Base-by-base conservation (phyloP, 2,797 vertebrate genomes). In the Linurgus olivaceus region DNA sequence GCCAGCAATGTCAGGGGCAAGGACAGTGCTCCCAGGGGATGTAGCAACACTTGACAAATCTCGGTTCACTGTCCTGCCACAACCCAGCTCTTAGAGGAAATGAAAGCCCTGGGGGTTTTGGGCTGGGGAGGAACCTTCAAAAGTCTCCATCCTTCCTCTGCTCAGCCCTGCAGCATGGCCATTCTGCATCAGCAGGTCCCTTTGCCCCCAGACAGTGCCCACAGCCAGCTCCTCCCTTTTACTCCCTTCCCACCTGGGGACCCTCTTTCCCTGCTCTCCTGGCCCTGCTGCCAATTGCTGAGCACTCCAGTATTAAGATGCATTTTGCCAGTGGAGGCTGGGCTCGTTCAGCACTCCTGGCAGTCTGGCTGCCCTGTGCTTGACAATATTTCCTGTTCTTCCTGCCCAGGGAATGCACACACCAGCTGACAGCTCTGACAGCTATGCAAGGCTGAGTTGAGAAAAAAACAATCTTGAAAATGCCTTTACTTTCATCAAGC, bases 81-180 rank as follows among this genome's bases (percentile, higher is more conserved):
- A 74, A 77, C 40, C 63, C 70, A 74, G 61, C 55, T 29, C 26
- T 74, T 50, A 31, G 52, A 80, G 95, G 94, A 96, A 95, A 86
- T 35, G 52, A 83, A 77, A 90, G 50, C 84, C 55, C 35, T 9
- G 55, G 48, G 73, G 67, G 4, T 48, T 82, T 78, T 17, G 74
- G 33, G 10, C 54, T 38, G 24, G 42, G 58, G 38, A 93, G 71
- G 66, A 88, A 13, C 51, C 70, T 44, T 48, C 11, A 85, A 44
- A 68, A 72, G 29, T 59, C 37, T 77, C 51, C 35, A 58, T 72
- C 74, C 77, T 89, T 89, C 87, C 81, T 94, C 63, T 55, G 67
- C 63, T 70, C 67, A 68, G 91, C 51, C 65, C 71, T 38, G 44
- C 38, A 70, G 44, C 7, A 0, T 10, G 63, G 26, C 33, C 33